These are phyloP conservation scores for Pseudomyrmex flavicornis DNA, from an alignment of 1,140 invertebrate species.

Conservation along the genomic window DNA sequence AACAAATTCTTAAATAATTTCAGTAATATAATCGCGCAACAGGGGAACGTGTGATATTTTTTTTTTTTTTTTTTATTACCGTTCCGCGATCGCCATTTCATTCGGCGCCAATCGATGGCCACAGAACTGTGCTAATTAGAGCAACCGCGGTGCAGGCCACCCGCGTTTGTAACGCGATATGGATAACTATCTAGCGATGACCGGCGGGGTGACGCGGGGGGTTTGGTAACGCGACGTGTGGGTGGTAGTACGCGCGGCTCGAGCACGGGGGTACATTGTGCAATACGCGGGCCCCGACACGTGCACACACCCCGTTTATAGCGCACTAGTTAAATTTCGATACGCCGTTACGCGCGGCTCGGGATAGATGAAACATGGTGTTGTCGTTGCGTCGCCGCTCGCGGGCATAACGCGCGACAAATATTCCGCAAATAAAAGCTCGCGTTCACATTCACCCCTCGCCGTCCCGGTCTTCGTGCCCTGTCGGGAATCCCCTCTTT, in stretches of 20 bases:
- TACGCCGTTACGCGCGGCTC: slow-evolving; percentile 60
- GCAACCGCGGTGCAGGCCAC: slow-evolving; percentile 37
- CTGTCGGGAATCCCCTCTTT: background rate
- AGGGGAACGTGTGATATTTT: background rate
- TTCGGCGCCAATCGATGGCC: slow-evolving; percentile 46
- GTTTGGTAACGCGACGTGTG: slow-evolving; percentile 21
- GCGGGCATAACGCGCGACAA: slow-evolving; percentile 72
- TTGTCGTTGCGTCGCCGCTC: slow-evolving; percentile 67
- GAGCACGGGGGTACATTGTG: slow-evolving; percentile 39
- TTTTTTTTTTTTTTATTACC: background rate
- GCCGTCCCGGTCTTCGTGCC: background rate
- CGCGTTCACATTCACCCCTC: slow-evolving; percentile 14
- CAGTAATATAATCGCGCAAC: background rate
- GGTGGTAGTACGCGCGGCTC: background rate
- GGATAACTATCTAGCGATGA: slow-evolving; percentile 57
- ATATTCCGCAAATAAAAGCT: slow-evolving; percentile 81
- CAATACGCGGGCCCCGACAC: slow-evolving; percentile 46
- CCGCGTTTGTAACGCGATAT: slow-evolving; percentile 57
- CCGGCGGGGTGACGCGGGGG: slow-evolving; percentile 27
- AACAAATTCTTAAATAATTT: slow-evolving; percentile 1
- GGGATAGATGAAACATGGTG: slow-evolving; percentile 76
- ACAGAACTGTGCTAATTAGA: slow-evolving; percentile 54
- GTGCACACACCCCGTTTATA: slow-evolving; percentile 50
- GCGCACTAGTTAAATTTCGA: slow-evolving; percentile 72
- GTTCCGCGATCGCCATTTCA: slow-evolving; percentile 14